Base-by-base conservation (phyloP, 2,113 vertebrate genomes). In the Heloderma charlesbogerti region DNA sequence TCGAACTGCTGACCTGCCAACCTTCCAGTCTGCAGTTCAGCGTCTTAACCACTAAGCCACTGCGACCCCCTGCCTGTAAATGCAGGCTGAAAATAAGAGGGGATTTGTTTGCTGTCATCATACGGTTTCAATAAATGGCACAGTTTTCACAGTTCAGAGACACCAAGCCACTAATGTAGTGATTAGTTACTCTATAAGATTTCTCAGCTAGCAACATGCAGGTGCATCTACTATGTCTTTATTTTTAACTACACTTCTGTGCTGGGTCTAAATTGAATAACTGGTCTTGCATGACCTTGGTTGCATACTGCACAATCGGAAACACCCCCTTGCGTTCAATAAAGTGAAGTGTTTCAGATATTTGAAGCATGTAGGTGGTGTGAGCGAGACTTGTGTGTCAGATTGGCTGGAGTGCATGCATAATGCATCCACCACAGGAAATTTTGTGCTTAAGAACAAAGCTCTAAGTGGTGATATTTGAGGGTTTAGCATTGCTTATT, bases 161-260 rank as follows among this genome's bases (percentile, higher is more conserved):
- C 45, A 69, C 63, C 15, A 16, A 91, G 31, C 85, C 6, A 37
- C 18, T 88, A 34, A 66, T 13, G 12, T 60, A 22, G 16, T 37
- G 10, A 0, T 45, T 72, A 82, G 40, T 2, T 92, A 88, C 51
- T 86, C 12, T 78, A 90, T 60, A 78, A 92, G 75, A 90, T 69
- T 88, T 67, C 3, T 27, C 66, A 79, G 29, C 54, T 89, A 83
- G 45, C 1, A 81, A 67, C 0, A 0, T 4, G 48, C 5, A 48
- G 84, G 69, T 85, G 87, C 79, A 88, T 74, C 4, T 74, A 40
- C 13, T 25, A 51, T 20, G 10, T 71, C 84, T 92, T 67, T n/a
- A 2, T n/a, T 16, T 31, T 40, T 92, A 93, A 51, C 2, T 69
- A 79, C 84, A 22, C 66, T 88, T 74, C 79, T 92, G 37, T 37